Percentiles rank a stretch among this genome's conserved stretches.
Evolutionary conservation across 2,113 vertebrate species (phyloP).

Genomic region (Bufo gargarizans): DNA sequence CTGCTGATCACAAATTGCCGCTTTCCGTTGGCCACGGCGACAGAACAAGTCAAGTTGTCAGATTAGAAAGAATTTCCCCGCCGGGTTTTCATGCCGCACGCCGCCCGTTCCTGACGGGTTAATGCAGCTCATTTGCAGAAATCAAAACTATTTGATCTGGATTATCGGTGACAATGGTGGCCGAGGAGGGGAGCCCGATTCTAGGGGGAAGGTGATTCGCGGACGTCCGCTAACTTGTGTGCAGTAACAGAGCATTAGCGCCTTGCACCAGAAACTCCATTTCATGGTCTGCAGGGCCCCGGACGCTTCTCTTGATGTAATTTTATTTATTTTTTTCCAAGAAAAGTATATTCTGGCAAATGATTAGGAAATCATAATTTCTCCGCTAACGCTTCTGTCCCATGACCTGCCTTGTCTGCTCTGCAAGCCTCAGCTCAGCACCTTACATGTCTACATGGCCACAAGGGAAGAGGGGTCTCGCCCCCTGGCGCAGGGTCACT

Average conservation of each 20-base stretch:
- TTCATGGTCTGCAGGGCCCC: not conserved
- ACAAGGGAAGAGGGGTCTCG: too few species aligned
- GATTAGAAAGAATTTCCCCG: constrained; percentile 49
- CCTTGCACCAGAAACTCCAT: not conserved
- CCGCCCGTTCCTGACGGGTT: constrained; percentile 35
- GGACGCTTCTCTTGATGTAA: too few species aligned
- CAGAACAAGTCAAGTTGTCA: constrained; percentile 41
- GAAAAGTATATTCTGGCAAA: too few species aligned
- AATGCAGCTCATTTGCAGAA: constrained; percentile 48
- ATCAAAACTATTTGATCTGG: constrained; percentile 11
- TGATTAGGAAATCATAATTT: too few species aligned
- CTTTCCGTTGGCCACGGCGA: constrained; percentile 51
- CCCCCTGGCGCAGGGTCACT: too few species aligned
- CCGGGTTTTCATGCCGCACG: constrained; percentile 38
- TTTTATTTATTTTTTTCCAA: too few species aligned
- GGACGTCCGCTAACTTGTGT: not conserved
- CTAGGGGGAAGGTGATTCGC: not conserved
- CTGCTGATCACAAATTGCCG: constrained; percentile 11
- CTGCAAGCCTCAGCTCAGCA: too few species aligned
- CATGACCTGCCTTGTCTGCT: too few species aligned
- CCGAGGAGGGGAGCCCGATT: not conserved
- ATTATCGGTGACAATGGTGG: not conserved
- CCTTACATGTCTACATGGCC: too few species aligned
- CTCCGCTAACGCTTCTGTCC: too few species aligned
- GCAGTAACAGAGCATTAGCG: not conserved